These are phyloP conservation scores for Pomatorhinus ruficollis DNA, from an alignment of 2,113 vertebrate genomes.

Conservation along the genomic window DNA sequence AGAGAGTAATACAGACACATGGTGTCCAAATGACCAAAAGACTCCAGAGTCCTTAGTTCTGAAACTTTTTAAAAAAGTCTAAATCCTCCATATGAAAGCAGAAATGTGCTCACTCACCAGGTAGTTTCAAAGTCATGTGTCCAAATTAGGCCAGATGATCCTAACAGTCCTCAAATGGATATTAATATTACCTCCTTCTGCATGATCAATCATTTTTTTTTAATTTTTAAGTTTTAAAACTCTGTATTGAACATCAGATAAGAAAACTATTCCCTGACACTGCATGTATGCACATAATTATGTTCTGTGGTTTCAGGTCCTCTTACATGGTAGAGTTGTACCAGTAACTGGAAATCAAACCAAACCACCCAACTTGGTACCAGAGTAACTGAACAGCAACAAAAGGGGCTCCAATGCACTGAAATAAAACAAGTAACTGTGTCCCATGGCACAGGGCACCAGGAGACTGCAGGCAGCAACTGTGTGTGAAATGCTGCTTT, in stretches of 20 bases:
- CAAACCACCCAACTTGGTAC: background rate
- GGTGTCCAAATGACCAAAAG: background rate
- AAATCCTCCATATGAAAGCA: background rate
- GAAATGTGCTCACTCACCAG: background rate
- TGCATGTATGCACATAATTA: background rate
- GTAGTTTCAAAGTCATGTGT: background rate
- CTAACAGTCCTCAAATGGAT: background rate
- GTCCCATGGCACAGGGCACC: fast-evolving
- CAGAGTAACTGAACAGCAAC: background rate
- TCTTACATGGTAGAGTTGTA: background rate
- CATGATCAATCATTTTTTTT: background rate
- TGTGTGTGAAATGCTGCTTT: background rate
- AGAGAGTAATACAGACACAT: background rate
- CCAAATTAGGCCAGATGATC: background rate
- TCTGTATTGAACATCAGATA: background rate
- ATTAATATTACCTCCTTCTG: background rate
- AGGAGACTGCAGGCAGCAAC: background rate
- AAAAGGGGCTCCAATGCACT: background rate
- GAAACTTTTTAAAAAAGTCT: background rate
- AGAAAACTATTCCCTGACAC: background rate
- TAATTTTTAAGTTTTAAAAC: background rate
- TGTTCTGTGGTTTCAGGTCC: background rate
- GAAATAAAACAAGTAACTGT: background rate
- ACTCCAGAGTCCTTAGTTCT: fast-evolving
- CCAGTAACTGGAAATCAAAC: background rate